Base-by-base conservation (phyloP, 2,888 invertebrate genomes). In the Cyaniris semiargus region DNA sequence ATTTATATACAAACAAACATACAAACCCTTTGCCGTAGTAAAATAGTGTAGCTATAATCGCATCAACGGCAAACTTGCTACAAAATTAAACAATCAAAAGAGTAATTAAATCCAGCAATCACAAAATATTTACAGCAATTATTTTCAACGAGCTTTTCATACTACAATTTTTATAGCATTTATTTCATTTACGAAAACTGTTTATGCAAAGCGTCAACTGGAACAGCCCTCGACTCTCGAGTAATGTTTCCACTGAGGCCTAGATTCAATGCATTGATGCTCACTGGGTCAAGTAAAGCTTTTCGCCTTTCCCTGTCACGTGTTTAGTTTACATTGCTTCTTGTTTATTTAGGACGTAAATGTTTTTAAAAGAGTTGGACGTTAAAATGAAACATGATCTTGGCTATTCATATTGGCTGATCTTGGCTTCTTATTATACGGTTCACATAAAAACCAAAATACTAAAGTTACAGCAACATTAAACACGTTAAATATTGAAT, bases 211-310 rank as follows among this genome's bases (percentile, higher is more conserved):
- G 74, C 27, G 74, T 18, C 48, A 74, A 48, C 23, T 27, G 74
- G 21, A 48, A 74, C 23, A 44, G 53, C 74, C 48, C 74, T 74
- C 48, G 6, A 53, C 74, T 27, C 74, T 74, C 48, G 6, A 53
- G 23, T 74, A 74, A 74, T 74, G 74, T 74, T 74, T 74, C 74
- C 74, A 74, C 27, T 66, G 66, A 66, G 74, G 23, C 74, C 74
- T 74, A 74, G 48, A 74, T 74, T 74, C 53, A 53, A 53, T 74
- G 38, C 74, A 48, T 74, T 74, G 74, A 74, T 74, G 74, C 18
- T 74, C 74, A 48, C n/a, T 74, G 74, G 74, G 74, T 74, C 74
- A 74, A 74, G 74, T 74, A 48, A 74, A 23, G 48, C 72, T 74
- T 72, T 53, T 48, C 48, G 74, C 74, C 23, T 74, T 74, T 74